Evolutionary conservation across 2,888 invertebrate species (phyloP), one percentile per base, ranked within the genome.

Genomic region (Ectemnius lituratus): DNA sequence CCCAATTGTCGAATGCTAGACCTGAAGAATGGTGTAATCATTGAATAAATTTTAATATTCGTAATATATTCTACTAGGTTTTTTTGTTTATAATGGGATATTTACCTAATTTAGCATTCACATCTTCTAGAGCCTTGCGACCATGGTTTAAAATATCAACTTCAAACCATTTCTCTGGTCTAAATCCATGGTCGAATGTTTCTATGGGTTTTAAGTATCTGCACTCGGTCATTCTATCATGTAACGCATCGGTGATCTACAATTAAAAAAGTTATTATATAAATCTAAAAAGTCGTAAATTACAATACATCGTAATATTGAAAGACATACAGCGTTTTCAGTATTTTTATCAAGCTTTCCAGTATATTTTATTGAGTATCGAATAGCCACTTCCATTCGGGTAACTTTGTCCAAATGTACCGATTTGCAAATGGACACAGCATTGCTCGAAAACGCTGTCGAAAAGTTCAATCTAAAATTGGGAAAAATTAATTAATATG

Each of bases 211-310:
- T 92, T 0, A 93, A 93, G 86, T 99, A 99, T 69, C 94, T 92
- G 88, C 97, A 98, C 91, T 99, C 95, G 1, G 98, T 98, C 98
- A 99, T 98, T 78, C 95, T 94, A 92, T 99, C 99, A 90, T 97
- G 95, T 37, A 99, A 90, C n/a, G 92, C 90, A 57, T 93, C 91
- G 27, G 93, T 94, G 84, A 94, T 91, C 90, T 81, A 91, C 8
- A 66, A n/a, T 68, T 2, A 18, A 56, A 60, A 64, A 56, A 60
- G 14, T 20, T 58, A 16, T 20, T 0, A 52, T 49, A 58, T 8
- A 60, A 18, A 0, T 16, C 14, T n/a, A 61, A 3, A 47, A n/a
- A 37, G 14, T 45, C 20, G 5, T 18, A 20, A 59, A 28, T 66
- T 16, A 23, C 37, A 37, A 11, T 37, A 13, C 14, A 59, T 46